Evolutionary conservation across 2,888 invertebrate genomes (phyloP), one percentile per base, ranked within the genome.

Genomic region (Protula sp.): DNA sequence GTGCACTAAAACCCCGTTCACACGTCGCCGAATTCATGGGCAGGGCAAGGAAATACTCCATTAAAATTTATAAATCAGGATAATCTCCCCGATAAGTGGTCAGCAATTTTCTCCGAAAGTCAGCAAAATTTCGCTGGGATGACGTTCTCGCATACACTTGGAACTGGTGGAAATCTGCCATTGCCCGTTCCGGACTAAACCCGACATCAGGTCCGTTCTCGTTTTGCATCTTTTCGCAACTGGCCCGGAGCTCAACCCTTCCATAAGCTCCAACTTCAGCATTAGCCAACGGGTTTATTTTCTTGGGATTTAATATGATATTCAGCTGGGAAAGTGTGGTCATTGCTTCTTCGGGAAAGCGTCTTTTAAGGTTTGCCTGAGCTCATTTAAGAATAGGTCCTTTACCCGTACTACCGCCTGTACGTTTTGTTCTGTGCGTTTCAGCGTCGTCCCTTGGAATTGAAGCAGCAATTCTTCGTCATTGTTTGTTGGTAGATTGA

Each of bases 351-450:
- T 9, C 9, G 5, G 50, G 50, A 26, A 50, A 50, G 5, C 50
- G 9, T 22, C 50, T 50, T 24, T 50, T 26, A 19, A 50, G 24
- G 50, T 50, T 50, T n/a, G 9, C 24, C 14, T 5, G 5, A 50
- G 50, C 50, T 50, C 50, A 50, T 50, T 50, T n/a, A 50, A n/a
- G 50, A 50, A 50, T 4, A 50, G 24, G 50, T 38, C n/a, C n/a
- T 38, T 38, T 9, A 14, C n/a, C n/a, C 9, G 45, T 9, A 38
- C 45, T 14, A 38, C 45, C 45, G n/a, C n/a, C n/a, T n/a, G n/a
- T n/a, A n/a, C n/a, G n/a, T n/a, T n/a, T n/a, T n/a, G n/a, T n/a
- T n/a, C n/a, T n/a, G n/a, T n/a, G n/a, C n/a, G n/a, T n/a, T n/a
- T n/a, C n/a, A n/a, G n/a, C n/a, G n/a, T n/a, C n/a, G n/a, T n/a